A percentile compares a stretch with the other conserved stretches of the same genome.
Conservation (phyloP, 2,888 invertebrate genomes). For the Sarcophaga subvicina region DNA sequence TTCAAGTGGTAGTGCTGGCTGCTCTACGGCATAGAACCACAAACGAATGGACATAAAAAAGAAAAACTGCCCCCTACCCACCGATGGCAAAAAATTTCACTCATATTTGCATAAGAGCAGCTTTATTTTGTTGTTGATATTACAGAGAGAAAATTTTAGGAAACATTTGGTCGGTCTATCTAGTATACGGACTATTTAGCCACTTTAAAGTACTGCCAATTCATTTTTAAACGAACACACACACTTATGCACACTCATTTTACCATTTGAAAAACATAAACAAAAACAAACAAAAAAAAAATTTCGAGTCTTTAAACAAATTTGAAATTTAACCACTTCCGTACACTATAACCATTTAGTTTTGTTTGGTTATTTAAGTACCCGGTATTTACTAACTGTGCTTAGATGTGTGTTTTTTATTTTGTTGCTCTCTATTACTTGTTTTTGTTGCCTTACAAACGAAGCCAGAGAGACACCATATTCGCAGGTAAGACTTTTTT, state of each 20-base stretch:
- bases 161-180: neutral
- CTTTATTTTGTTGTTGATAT: neutral
- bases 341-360: conserved; percentile 29
- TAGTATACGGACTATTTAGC: neutral
- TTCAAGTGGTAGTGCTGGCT: too few species aligned
- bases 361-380: conserved; percentile 30
- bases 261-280: neutral
- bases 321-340: conserved; percentile 53
- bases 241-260: neutral
- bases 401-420: neutral
- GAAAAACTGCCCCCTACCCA: neutral
- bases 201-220: neutral
- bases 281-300: neutral
- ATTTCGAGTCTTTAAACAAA: conserved; percentile 45
- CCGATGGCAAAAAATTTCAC: neutral
- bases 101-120: neutral
- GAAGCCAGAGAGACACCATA: neutral
- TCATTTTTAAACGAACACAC: neutral
- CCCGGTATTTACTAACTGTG: conserved; percentile 1
- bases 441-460: conserved; percentile 1
- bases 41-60: neutral
- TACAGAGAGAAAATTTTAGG: neutral
- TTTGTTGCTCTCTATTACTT: neutral
- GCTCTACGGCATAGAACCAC: neutral
- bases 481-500: neutral